Percentiles rank a stretch among this genome's conserved stretches.
Conservation (phyloP, 2,888 invertebrate genomes). For the Drosophila limbata region DNA sequence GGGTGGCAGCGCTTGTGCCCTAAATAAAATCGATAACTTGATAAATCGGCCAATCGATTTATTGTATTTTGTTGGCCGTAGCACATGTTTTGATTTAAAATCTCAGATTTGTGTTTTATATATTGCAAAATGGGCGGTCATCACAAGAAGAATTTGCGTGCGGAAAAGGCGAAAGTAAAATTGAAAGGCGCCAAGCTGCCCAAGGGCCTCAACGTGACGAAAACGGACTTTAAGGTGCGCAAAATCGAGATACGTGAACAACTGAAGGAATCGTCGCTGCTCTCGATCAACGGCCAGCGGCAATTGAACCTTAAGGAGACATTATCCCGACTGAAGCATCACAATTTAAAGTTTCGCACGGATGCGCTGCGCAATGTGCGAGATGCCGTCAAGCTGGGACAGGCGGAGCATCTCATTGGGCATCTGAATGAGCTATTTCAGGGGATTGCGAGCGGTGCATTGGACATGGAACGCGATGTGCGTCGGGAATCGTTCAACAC, state of each 20-base stretch:
- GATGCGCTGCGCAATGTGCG: conserved; percentile 82
- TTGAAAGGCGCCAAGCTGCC: conserved; percentile 93
- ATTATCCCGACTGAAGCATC: conserved; percentile 86
- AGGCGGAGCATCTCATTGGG: conserved; percentile 86
- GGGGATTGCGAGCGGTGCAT: conserved; percentile 88
- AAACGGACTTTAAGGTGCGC: conserved; percentile 94
- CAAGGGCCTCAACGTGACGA: conserved; percentile 95
- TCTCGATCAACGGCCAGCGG: conserved; percentile 40
- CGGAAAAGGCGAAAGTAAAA: conserved; percentile 95
- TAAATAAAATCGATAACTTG: conserved; percentile 17
- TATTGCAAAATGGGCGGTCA: conserved; percentile 80
- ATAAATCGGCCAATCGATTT: background rate
- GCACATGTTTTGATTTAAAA: conserved; percentile 43
- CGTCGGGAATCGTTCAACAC: conserved; percentile 86
- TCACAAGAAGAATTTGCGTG: conserved; percentile 91
- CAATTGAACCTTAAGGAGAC: conserved; percentile 81
- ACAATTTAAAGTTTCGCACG: conserved; percentile 83
- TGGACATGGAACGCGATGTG: conserved; percentile 89
- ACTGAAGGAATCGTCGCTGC: conserved; percentile 60
- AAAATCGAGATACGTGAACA: conserved; percentile 94
- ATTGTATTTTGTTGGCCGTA: background rate
- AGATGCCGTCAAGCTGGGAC: conserved; percentile 85
- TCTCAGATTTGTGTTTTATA: background rate
- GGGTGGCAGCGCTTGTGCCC: background rate
- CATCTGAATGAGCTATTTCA: conserved; percentile 88